Evolutionary conservation across 2,113 vertebrate species (phyloP).

Genomic region (Donacobius atricapilla): DNA sequence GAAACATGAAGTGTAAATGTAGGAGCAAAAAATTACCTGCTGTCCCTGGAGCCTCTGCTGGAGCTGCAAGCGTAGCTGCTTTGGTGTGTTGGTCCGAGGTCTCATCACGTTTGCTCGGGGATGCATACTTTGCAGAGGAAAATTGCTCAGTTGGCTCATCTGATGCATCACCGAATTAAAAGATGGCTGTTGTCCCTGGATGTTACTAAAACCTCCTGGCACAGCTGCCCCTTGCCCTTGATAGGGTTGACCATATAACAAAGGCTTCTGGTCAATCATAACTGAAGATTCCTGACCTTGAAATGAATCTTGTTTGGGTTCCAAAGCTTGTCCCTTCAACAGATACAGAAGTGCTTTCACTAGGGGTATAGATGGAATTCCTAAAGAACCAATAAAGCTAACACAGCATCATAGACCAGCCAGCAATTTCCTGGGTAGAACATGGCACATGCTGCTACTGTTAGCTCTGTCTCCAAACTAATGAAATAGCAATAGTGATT

Average conservation of each 20-base stretch:
- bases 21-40: slow-evolving; percentile 78
- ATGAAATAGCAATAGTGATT: neutral
- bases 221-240: slow-evolving; percentile 82
- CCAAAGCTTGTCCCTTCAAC: slow-evolving; percentile 81
- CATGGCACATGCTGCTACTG: neutral
- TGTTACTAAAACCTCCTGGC: slow-evolving; percentile 78
- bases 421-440: neutral
- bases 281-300: slow-evolving; percentile 82
- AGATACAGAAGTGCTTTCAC: slow-evolving; percentile 39
- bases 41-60: slow-evolving; percentile 95
- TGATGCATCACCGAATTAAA: slow-evolving; percentile 86
- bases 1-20: neutral
- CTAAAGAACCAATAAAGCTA: neutral
- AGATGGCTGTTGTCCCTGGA: slow-evolving; percentile 83
- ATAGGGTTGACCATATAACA: slow-evolving; percentile 85
- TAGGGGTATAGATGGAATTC: neutral
- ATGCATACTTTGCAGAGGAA: slow-evolving; percentile 84
- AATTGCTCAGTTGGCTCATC: slow-evolving; percentile 77
- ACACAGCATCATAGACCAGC: neutral
- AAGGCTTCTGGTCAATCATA: slow-evolving; percentile 86
- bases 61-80: slow-evolving; percentile 91
- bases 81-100: slow-evolving; percentile 85
- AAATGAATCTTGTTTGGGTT: slow-evolving; percentile 83
- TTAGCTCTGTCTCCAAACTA: neutral
- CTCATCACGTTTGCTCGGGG: slow-evolving; percentile 83